These are phyloP conservation scores for Rhinophrynus dorsalis DNA, from an alignment of 2,797 vertebrate genomes.

Conservation along the genomic window DNA sequence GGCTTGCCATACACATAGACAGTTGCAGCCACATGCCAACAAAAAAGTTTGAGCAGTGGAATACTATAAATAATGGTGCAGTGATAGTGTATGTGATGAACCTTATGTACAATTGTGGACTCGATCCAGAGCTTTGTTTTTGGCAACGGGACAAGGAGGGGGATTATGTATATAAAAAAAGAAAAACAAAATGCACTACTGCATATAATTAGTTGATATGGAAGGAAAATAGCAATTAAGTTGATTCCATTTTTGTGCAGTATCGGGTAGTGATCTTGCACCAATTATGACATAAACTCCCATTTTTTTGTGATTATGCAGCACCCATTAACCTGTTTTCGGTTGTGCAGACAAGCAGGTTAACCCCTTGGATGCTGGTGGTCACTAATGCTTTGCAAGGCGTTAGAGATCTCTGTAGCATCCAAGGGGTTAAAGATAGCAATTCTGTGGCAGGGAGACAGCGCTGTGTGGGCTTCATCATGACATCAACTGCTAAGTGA, in stretches of 20 bases:
- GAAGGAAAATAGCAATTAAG: slow-evolving; percentile 38
- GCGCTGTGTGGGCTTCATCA: slow-evolving; percentile 44
- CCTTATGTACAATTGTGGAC: no score
- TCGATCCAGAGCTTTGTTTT: background rate
- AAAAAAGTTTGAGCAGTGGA: slow-evolving; percentile 19
- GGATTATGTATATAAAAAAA: no score
- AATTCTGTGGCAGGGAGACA: slow-evolving; percentile 36
- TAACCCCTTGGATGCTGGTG: no score
- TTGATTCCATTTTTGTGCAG: slow-evolving; percentile 1
- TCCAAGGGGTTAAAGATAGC: slow-evolving; percentile 49
- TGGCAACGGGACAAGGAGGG: background rate
- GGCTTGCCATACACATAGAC: no score
- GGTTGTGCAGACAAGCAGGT: slow-evolving; percentile 37
- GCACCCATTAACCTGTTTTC: slow-evolving; percentile 36
- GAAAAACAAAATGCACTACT: background rate
- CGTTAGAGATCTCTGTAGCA: no score
- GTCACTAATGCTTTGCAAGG: no score
- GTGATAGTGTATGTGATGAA: background rate
- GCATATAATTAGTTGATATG: slow-evolving; percentile 8
- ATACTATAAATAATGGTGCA: background rate
- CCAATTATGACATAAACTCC: background rate
- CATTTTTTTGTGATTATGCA: no score
- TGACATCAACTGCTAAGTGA: slow-evolving; percentile 49
- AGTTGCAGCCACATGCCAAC: no score
- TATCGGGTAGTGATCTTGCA: background rate